Percentiles rank a stretch among this genome's conserved stretches.
Conservation (phyloP, 2,888 invertebrate species). For the Lasioglossum oenotherae region DNA sequence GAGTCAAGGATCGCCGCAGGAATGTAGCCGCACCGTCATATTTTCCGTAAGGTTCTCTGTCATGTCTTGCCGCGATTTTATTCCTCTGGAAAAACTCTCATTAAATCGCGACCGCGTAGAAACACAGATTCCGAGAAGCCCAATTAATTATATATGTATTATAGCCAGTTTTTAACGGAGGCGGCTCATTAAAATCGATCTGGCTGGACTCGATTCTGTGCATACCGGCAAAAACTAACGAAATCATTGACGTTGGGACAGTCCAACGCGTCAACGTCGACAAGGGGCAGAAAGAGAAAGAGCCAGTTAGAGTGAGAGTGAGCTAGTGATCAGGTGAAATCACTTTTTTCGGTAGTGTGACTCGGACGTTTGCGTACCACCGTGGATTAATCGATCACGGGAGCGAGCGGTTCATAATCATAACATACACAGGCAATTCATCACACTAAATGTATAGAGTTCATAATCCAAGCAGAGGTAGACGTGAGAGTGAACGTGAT, state of each 20-base stretch:
- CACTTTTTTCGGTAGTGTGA: neutral
- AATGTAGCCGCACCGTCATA: neutral
- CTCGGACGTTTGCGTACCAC: conserved; percentile 53
- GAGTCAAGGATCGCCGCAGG: neutral
- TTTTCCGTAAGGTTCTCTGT: neutral
- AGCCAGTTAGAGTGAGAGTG: neutral
- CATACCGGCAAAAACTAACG: neutral
- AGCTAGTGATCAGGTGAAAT: neutral
- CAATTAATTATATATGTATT: conserved; percentile 1
- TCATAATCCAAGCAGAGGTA: conserved; percentile 67
- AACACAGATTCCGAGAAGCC: neutral
- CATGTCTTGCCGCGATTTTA: neutral
- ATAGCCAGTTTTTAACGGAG: neutral
- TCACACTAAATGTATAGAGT: conserved; percentile 66
- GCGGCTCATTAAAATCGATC: neutral
- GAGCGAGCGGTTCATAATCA: conserved; percentile 46
- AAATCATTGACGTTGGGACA: neutral
- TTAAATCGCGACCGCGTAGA: neutral
- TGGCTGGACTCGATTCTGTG: neutral
- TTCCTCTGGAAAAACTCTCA: too few species aligned
- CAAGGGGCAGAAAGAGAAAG: neutral
- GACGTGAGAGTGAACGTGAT: conserved; percentile 47
- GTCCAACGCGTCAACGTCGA: neutral
- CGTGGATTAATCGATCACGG: conserved; percentile 31
- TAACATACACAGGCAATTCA: conserved; percentile 79